A percentile compares a stretch with the other conserved stretches of the same genome.
Conservation (phyloP, 2,888 invertebrate genomes). For the Timema podura region DNA sequence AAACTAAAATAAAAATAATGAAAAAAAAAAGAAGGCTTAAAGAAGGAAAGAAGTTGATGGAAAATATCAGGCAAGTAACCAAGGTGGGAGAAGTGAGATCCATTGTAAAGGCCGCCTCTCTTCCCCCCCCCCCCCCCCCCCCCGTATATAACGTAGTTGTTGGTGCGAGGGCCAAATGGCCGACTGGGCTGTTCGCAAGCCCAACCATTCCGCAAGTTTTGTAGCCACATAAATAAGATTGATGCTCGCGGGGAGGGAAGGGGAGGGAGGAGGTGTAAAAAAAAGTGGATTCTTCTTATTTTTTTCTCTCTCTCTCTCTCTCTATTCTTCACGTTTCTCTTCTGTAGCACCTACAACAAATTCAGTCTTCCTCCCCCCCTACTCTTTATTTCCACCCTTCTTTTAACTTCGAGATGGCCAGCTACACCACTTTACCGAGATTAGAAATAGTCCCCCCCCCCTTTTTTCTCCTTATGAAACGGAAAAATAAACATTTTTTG, state of each 20-base stretch:
- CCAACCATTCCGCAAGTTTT: slow-evolving; percentile 41
- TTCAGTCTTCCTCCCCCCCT: background rate
- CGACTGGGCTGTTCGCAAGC: slow-evolving; percentile 24
- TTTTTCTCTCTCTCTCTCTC: background rate
- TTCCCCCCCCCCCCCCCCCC: background rate
- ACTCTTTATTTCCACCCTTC: background rate
- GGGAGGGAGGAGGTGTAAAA: slow-evolving; percentile 19
- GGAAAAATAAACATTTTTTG: too few species aligned
- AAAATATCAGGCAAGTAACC: background rate
- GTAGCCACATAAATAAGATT: slow-evolving; percentile 49
- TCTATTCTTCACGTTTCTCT: background rate
- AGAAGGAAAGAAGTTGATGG: slow-evolving; percentile 11
- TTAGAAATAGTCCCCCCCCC: slow-evolving; percentile 26
- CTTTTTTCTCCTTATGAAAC: background rate
- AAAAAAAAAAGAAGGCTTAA: background rate
- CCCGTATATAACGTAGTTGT: slow-evolving; percentile 15
- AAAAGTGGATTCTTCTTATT: slow-evolving; percentile 11
- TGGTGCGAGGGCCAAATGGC: slow-evolving; percentile 25
- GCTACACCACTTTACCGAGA: slow-evolving; percentile 28
- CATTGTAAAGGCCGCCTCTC: slow-evolving; percentile 16
- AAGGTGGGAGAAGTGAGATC: slow-evolving; percentile 16
- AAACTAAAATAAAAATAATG: background rate
- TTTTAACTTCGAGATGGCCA: background rate
- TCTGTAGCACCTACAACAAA: too few species aligned
- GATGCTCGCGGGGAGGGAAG: slow-evolving; percentile 38